Conservation (phyloP, 2,888 invertebrate species). For the Glaucopsyche alexis region DNA sequence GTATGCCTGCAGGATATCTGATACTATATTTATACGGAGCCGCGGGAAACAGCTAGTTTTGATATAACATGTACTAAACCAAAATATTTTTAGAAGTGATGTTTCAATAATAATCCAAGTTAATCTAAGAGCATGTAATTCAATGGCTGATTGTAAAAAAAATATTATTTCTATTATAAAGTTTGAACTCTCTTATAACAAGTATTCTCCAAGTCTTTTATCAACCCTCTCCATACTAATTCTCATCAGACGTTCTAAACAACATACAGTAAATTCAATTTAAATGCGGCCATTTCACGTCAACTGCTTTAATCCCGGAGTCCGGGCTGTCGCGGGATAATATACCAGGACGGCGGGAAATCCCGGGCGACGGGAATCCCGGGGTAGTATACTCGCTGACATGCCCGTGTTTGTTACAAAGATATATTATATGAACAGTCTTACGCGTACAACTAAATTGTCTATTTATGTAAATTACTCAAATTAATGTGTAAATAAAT, state of each 20-base stretch:
- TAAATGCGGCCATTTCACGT: slow-evolving; percentile 9
- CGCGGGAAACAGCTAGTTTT: too few species aligned
- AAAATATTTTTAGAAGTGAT: too few species aligned
- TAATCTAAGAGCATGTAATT: too few species aligned
- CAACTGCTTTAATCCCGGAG: slow-evolving; percentile 18
- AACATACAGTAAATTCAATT: slow-evolving; percentile 20
- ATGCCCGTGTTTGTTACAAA: slow-evolving; percentile 3
- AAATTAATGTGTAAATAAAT: too few species aligned
- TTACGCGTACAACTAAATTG: neutral
- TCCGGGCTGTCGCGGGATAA: slow-evolving; percentile 28
- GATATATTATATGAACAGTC: neutral
- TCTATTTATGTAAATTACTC: neutral
- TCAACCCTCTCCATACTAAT: neutral
- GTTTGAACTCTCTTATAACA: too few species aligned
- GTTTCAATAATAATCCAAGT: too few species aligned
- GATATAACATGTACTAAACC: too few species aligned
- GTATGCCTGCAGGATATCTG: too few species aligned
- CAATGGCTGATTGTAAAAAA: too few species aligned
- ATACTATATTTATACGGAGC: too few species aligned
- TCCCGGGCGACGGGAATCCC: neutral
- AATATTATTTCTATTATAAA: too few species aligned
- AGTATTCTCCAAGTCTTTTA: too few species aligned
- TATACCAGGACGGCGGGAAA: slow-evolving; percentile 4
- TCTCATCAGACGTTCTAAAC: slow-evolving; percentile 7
- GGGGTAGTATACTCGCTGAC: neutral